Evolutionary conservation across 2,113 vertebrate species (phyloP).

Genomic region (Pantherophis guttatus): DNA sequence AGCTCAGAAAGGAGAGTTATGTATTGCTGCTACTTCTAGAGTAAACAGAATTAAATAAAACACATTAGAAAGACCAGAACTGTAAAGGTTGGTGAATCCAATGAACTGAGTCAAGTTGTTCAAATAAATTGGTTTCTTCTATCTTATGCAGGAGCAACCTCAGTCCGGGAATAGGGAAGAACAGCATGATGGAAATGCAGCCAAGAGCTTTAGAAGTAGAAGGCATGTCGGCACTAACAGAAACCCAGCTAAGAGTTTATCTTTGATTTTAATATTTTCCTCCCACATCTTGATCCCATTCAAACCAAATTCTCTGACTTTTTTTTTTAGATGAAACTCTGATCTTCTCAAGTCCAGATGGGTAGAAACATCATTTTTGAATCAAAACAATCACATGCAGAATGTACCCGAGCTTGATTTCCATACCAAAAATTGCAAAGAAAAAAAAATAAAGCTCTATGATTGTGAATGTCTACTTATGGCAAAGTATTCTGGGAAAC

Average conservation of each 20-base stretch:
- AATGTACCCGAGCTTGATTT: not conserved
- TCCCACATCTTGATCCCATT: not conserved
- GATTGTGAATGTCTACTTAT: not conserved
- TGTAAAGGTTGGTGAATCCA: not conserved
- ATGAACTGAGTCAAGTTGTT: slow-evolving; percentile 1
- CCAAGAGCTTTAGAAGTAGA: not conserved
- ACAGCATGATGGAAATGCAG: not conserved
- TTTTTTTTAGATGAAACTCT: not conserved
- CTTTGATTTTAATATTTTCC: not conserved
- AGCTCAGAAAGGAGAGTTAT: not conserved
- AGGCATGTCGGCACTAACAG: not conserved
- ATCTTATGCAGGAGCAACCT: not conserved
- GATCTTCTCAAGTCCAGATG: accelerated
- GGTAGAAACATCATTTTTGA: not conserved
- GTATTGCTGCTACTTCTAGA: not conserved
- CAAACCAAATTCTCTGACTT: not conserved
- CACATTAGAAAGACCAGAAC: not conserved
- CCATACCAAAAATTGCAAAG: not conserved
- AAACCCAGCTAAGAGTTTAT: not conserved
- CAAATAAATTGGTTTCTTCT: not conserved
- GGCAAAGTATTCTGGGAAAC: not conserved
- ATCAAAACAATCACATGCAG: not conserved
- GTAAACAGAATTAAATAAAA: not conserved
- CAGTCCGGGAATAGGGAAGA: not conserved
- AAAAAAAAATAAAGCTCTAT: not conserved